These are phyloP conservation scores for Tamandua tetradactyla DNA, from an alignment of 2,797 vertebrate genomes.

Conservation along the genomic window DNA sequence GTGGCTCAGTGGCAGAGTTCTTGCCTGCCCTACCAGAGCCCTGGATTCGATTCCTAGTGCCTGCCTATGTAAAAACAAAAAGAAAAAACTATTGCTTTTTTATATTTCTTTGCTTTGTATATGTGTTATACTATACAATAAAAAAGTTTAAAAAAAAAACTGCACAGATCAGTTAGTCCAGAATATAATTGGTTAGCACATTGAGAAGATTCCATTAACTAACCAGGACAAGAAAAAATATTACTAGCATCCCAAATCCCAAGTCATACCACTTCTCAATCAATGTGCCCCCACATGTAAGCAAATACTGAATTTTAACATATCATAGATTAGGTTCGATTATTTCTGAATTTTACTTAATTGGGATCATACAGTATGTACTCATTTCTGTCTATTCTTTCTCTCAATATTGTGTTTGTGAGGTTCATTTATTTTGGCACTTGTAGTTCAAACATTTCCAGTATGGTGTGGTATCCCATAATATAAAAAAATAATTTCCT, in stretches of 20 bases:
- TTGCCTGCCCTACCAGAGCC: no score
- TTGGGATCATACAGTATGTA: neutral
- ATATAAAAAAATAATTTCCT: neutral
- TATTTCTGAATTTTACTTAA: neutral
- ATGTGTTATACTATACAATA: no score
- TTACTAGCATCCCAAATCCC: neutral
- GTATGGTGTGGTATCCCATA: neutral
- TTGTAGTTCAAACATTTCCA: neutral
- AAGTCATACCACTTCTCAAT: neutral
- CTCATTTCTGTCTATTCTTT: neutral
- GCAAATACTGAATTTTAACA: neutral
- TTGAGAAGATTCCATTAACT: neutral
- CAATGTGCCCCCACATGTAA: neutral
- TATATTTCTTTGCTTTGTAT: no score
- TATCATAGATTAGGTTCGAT: neutral
- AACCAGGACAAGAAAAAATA: neutral
- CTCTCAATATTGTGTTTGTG: neutral
- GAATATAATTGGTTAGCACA: slow-evolving; percentile 6
- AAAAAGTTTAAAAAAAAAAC: no score
- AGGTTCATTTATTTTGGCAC: neutral
- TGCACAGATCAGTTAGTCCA: neutral
- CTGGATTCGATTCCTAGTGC: no score
- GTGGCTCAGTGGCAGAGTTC: no score
- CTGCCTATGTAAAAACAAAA: no score
- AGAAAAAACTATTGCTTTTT: no score